phyloP scores from a whole-genome alignment of 2,113 vertebrate species.

The Lampris megalopsis region DNA sequence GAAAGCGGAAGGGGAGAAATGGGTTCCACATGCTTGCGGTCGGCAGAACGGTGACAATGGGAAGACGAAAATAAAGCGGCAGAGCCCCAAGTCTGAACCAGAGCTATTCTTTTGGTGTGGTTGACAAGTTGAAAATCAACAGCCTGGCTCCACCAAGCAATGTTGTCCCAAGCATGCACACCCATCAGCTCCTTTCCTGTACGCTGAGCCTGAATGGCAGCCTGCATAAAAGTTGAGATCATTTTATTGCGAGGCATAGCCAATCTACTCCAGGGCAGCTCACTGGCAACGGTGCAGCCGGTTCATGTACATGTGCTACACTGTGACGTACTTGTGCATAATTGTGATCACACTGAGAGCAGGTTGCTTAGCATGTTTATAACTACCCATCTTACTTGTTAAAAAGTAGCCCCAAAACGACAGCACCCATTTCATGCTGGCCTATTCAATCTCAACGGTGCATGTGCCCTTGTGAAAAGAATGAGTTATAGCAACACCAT shows the following conservation, averaged over 20 bases:
- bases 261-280: neutral
- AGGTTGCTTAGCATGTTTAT: neutral
- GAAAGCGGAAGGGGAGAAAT: slow-evolving; percentile 75
- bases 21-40: slow-evolving; percentile 84
- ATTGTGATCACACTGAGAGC: neutral
- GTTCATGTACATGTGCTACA: neutral
- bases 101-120: slow-evolving; percentile 4
- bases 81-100: slow-evolving; percentile 28
- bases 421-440: neutral
- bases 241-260: neutral
- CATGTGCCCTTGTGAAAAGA: neutral
- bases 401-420: neutral
- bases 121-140: neutral
- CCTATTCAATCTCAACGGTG: neutral
- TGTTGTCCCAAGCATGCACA: slow-evolving; percentile 12
- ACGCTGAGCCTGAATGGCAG: neutral
- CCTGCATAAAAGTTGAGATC: neutral
- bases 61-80: slow-evolving; percentile 16
- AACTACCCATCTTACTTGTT: neutral
- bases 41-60: slow-evolving; percentile 42
- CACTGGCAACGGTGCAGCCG: neutral
- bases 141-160: slow-evolving; percentile 17
- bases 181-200: neutral
- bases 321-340: neutral
- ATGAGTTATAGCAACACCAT: neutral